These are phyloP conservation scores for Oreochromis grahami DNA, from an alignment of 2,797 vertebrate genomes.

Conservation along the genomic window DNA sequence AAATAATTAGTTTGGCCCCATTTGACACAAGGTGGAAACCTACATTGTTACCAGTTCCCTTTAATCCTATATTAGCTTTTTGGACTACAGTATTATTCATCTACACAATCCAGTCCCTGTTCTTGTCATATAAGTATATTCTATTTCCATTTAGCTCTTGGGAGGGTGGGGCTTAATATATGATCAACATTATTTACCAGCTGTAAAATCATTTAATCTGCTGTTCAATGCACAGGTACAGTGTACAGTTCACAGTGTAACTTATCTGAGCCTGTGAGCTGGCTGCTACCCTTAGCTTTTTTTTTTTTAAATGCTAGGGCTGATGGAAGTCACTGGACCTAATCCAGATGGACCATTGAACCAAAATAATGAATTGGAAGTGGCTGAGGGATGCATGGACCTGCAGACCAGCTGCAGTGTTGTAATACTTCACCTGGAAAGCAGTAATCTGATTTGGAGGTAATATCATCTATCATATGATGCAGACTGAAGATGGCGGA, in stretches of 20 bases:
- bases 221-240: constrained; percentile 7
- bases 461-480: not conserved
- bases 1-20: not conserved
- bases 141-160: not conserved
- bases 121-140: not conserved
- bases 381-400: constrained; percentile 33
- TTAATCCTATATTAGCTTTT: not conserved
- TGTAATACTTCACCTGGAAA: constrained; percentile 15
- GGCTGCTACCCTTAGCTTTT: constrained; percentile 21
- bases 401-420: constrained; percentile 15
- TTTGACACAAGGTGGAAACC: not conserved
- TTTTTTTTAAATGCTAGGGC: constrained; percentile 8
- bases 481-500: not conserved
- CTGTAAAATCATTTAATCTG: not conserved
- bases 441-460: constrained; percentile 5
- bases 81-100: not conserved
- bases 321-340: constrained; percentile 37
- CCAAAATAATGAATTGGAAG: constrained; percentile 63
- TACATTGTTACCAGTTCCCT: not conserved
- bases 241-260: not conserved
- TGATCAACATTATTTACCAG: not conserved
- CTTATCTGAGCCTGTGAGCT: constrained; percentile 8
- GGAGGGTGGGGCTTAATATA: not conserved
- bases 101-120: not conserved
- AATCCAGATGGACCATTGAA: constrained; percentile 59